Evolutionary conservation across 2,888 invertebrate species (phyloP).

Genomic region (Drosophila prolongata): DNA sequence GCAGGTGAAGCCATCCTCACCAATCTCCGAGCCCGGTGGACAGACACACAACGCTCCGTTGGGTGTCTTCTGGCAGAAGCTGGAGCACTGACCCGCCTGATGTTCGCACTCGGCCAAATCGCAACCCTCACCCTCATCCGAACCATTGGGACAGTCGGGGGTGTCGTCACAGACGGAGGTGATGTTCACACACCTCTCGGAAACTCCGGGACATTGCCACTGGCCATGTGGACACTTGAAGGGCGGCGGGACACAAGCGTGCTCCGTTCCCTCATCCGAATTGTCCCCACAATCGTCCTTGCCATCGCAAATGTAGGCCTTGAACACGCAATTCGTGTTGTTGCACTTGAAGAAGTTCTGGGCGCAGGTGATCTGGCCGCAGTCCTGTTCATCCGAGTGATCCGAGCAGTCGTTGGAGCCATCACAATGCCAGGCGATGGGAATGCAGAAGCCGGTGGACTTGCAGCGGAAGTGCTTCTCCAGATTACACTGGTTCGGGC

Average conservation of each 20-base stretch:
- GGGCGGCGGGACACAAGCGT: conserved; percentile 92
- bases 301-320: conserved; percentile 97
- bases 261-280: conserved; percentile 92
- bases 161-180: conserved; percentile 95
- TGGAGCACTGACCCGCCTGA: conserved; percentile 91
- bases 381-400: conserved; percentile 94
- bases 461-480: conserved; percentile 96
- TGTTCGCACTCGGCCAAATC: conserved; percentile 92
- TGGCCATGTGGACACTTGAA: conserved; percentile 91
- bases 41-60: conserved; percentile 95
- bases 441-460: conserved; percentile 95
- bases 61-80: conserved; percentile 94
- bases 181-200: conserved; percentile 92
- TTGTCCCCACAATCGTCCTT: conserved; percentile 96
- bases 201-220: conserved; percentile 94
- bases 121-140: conserved; percentile 96
- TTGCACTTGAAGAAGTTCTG: conserved; percentile 93
- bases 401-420: conserved; percentile 92
- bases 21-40: conserved; percentile 93
- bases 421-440: conserved; percentile 96
- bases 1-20: conserved; percentile 89
- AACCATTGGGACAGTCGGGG: conserved; percentile 95
- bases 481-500: conserved; percentile 94
- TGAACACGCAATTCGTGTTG: conserved; percentile 94
- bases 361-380: conserved; percentile 91